Conservation (phyloP, 2,888 invertebrate species). For the Rhimphoctona megacephalus region DNA sequence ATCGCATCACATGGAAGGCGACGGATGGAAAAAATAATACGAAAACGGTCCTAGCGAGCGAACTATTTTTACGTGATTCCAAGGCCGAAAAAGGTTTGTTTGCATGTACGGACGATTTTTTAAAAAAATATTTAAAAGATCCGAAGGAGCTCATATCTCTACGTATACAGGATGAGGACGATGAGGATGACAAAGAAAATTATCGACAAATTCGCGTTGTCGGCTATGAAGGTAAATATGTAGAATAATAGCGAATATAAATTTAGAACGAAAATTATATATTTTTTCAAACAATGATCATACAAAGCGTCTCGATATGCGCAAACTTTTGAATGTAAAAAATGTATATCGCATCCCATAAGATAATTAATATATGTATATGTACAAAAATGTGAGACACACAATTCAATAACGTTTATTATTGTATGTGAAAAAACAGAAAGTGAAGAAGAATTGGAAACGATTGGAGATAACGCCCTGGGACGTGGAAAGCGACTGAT, state of each 20-base stretch:
- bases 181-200: not conserved
- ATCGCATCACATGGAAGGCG: not conserved
- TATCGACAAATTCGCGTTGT: conserved; percentile 22
- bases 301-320: too few species aligned
- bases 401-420: not conserved
- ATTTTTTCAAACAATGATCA: too few species aligned
- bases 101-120: conserved; percentile 9
- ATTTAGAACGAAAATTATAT: not conserved
- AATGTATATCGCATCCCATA: not conserved
- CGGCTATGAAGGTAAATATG: conserved; percentile 24
- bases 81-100: conserved; percentile 11
- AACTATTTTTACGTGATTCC: conserved; percentile 23
- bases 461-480: not conserved
- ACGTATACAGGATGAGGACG: conserved; percentile 16
- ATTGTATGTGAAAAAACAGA: conserved; percentile 20
- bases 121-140: conserved; percentile 5
- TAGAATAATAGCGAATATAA: not conserved
- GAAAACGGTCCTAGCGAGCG: conserved; percentile 5
- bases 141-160: conserved; percentile 18
- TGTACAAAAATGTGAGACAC: conserved; percentile 3
- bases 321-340: too few species aligned
- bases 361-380: conserved; percentile 13
- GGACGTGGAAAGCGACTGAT: conserved; percentile 2
- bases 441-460: conserved; percentile 11
- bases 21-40: not conserved